Conservation (phyloP, 2,113 vertebrate genomes). For the Spermophilus dauricus region DNA sequence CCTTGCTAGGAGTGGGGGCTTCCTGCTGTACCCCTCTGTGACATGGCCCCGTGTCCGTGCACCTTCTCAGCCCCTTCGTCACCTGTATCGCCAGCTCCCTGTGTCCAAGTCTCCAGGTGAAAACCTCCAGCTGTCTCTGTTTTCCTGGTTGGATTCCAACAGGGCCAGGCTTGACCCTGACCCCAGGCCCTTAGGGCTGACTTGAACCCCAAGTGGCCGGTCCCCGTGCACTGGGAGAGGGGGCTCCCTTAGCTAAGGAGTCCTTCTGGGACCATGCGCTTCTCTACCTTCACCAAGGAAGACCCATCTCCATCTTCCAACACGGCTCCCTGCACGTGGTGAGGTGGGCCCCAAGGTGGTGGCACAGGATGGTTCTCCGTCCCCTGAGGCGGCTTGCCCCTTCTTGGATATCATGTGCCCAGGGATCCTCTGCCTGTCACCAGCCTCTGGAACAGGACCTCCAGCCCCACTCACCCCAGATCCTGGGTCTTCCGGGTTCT, state of each 20-base stretch:
- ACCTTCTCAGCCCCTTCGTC: not conserved
- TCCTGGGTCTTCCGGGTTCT: fast-evolving
- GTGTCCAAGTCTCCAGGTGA: not conserved
- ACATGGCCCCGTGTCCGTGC: no score
- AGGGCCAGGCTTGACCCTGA: not conserved
- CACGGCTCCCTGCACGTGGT: fast-evolving
- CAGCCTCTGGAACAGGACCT: not conserved
- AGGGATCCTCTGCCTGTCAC: fast-evolving
- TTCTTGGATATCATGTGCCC: not conserved
- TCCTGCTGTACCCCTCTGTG: not conserved
- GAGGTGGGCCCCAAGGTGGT: not conserved
- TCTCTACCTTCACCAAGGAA: not conserved
- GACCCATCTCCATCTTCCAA: fast-evolving
- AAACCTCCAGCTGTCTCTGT: not conserved
- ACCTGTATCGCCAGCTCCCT: not conserved
- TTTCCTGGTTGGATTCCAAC: not conserved
- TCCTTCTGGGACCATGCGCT: not conserved
- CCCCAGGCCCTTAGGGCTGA: fast-evolving
- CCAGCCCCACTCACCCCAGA: no score
- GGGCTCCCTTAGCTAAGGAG: not conserved
- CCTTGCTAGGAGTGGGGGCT: no score
- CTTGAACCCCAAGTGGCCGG: not conserved
- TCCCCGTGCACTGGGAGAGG: not conserved
- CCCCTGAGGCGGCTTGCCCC: no score
- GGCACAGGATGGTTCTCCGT: fast-evolving